Conservation (phyloP, 2,113 vertebrate species). For the Neofelis nebulosa region DNA sequence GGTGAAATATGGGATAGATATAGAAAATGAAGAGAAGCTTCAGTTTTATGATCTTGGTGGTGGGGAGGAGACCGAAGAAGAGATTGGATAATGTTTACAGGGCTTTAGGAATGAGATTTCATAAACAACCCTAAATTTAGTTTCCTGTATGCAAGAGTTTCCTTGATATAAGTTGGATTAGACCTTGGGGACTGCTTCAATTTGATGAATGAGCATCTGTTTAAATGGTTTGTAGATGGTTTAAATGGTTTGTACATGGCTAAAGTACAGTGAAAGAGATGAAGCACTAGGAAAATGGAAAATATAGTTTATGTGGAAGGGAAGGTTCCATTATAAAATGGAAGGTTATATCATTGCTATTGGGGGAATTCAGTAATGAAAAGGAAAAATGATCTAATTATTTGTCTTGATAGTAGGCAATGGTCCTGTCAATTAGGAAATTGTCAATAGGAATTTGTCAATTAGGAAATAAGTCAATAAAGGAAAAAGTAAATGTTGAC, state of each 20-base stretch:
- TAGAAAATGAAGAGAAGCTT: not conserved
- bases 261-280: not conserved
- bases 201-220: not conserved
- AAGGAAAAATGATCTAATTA: not conserved
- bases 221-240: not conserved
- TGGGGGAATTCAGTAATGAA: not conserved
- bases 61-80: not conserved
- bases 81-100: not conserved
- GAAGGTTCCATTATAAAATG: not conserved
- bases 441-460: too few species aligned
- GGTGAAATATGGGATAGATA: not conserved
- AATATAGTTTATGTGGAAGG: not conserved
- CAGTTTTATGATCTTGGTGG: not conserved
- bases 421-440: not conserved
- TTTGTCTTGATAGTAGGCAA: not conserved
- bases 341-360: not conserved
- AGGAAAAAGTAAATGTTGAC: not conserved
- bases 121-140: not conserved
- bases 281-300: not conserved
- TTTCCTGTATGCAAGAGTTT: not conserved
- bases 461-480: not conserved
- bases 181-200: not conserved
- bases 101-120: not conserved
- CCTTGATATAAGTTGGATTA: not conserved
- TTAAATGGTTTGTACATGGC: not conserved